Percentiles rank a stretch among this genome's conserved stretches.
phyloP scores from a whole-genome alignment of 2,888 invertebrate genomes.

The Arctia plantaginis region DNA sequence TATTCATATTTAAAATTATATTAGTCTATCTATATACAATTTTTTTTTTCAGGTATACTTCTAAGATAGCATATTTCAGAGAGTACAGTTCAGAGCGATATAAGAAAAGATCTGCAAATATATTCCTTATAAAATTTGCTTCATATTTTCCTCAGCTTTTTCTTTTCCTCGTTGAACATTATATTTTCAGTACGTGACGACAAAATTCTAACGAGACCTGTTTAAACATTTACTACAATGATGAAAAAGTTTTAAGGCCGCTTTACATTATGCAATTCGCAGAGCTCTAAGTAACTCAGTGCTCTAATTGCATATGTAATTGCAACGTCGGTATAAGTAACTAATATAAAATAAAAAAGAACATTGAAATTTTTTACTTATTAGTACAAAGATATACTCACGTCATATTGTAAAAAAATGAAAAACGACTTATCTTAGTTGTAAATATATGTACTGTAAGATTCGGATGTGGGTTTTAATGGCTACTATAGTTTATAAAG shows the following conservation, averaged over 20 bases:
- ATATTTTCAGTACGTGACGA: not conserved
- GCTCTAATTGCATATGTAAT: not conserved
- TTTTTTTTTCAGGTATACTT: not conserved
- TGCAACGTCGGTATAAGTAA: not conserved
- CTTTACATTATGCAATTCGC: slow-evolving; percentile 1
- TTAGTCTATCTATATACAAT: too few relatives aligned
- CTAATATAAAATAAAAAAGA: not conserved
- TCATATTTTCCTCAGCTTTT: not conserved
- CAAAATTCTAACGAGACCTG: slow-evolving; percentile 2
- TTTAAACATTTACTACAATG: slow-evolving; percentile 4
- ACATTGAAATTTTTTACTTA: too few relatives aligned
- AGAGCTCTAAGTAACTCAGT: not conserved
- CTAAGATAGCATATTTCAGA: not conserved
- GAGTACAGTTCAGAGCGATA: not conserved
- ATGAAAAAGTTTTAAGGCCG: not conserved
- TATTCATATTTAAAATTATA: too few relatives aligned
- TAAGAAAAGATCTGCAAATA: not conserved
- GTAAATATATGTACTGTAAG: too few relatives aligned
- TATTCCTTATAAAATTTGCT: not conserved
- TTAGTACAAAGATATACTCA: too few relatives aligned
- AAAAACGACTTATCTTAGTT: too few relatives aligned
- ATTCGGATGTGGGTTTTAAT: too few relatives aligned
- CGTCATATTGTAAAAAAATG: too few relatives aligned
- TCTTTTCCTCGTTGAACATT: not conserved
- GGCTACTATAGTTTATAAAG: too few relatives aligned